A percentile compares a stretch with the other conserved stretches of the same genome.
phyloP scores from a whole-genome alignment of 2,797 vertebrate species.

The Pangasius larnaudii region DNA sequence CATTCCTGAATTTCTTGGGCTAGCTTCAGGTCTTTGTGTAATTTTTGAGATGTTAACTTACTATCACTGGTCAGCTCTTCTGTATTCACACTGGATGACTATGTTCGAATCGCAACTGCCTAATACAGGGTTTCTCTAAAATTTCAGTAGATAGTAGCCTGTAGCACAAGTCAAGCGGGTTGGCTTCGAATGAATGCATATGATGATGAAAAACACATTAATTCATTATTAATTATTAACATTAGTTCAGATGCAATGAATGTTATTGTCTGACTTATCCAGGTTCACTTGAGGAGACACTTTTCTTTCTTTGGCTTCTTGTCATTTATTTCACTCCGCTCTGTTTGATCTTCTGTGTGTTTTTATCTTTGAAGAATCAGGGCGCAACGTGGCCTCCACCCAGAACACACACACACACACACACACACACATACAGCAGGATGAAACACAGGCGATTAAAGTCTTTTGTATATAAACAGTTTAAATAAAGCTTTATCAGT shows the following conservation, averaged over 20 bases:
- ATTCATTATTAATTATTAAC: too few relatives aligned
- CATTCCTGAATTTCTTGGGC: too few relatives aligned
- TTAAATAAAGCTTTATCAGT: constrained; percentile 83
- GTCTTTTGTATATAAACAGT: constrained; percentile 80
- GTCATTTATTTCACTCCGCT: background rate
- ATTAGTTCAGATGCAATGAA: background rate
- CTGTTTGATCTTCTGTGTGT: constrained; percentile 70
- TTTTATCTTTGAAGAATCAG: constrained; percentile 72
- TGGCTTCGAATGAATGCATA: background rate
- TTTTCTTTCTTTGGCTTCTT: constrained; percentile 1
- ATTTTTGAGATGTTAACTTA: too few relatives aligned
- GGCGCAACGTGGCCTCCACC: constrained; percentile 67
- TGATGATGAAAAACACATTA: background rate
- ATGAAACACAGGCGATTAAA: constrained; percentile 77
- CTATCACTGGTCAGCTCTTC: background rate
- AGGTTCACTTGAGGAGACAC: background rate
- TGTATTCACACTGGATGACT: background rate
- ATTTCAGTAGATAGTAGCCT: too few relatives aligned
- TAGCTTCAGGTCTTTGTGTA: too few relatives aligned
- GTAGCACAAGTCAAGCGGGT: too few relatives aligned
- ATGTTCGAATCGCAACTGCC: background rate
- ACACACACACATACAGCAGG: constrained; percentile 60
- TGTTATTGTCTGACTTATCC: background rate
- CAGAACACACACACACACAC: constrained; percentile 65
- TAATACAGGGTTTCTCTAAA: background rate